These are phyloP conservation scores for Sarcophilus harrisii DNA, from an alignment of 2,797 vertebrate species.

Conservation along the genomic window DNA sequence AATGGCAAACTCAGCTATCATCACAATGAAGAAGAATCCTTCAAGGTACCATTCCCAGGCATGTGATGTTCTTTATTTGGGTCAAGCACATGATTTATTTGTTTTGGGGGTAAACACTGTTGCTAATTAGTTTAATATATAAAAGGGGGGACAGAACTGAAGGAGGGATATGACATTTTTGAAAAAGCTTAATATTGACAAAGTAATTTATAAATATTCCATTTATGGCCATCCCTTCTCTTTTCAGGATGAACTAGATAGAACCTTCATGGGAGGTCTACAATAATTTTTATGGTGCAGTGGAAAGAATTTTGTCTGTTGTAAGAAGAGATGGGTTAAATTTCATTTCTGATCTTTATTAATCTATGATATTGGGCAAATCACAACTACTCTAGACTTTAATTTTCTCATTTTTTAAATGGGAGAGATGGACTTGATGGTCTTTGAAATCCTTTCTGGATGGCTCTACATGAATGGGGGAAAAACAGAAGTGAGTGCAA, in stretches of 20 bases:
- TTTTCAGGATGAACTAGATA: background rate
- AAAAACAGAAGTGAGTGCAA: too few species aligned
- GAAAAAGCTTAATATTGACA: background rate
- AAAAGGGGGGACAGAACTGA: background rate
- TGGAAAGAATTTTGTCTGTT: background rate
- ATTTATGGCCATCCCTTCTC: background rate
- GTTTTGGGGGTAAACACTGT: background rate
- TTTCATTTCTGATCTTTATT: background rate
- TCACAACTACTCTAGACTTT: background rate
- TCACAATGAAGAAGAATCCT: background rate
- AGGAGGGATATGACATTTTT: background rate
- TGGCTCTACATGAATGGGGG: background rate
- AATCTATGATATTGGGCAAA: background rate
- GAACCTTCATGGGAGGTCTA: background rate
- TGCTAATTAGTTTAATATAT: background rate
- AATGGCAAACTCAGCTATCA: background rate
- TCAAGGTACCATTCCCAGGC: background rate
- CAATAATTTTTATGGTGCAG: background rate
- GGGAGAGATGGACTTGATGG: background rate
- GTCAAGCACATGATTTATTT: background rate
- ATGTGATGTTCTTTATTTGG: background rate
- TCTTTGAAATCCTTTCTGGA: background rate
- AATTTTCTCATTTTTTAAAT: background rate
- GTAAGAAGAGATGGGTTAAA: background rate
- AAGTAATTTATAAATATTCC: background rate